Evolutionary conservation across 2,113 vertebrate species (phyloP), one percentile per base, ranked within the genome.

Genomic region (Cheirogaleus medius): DNA sequence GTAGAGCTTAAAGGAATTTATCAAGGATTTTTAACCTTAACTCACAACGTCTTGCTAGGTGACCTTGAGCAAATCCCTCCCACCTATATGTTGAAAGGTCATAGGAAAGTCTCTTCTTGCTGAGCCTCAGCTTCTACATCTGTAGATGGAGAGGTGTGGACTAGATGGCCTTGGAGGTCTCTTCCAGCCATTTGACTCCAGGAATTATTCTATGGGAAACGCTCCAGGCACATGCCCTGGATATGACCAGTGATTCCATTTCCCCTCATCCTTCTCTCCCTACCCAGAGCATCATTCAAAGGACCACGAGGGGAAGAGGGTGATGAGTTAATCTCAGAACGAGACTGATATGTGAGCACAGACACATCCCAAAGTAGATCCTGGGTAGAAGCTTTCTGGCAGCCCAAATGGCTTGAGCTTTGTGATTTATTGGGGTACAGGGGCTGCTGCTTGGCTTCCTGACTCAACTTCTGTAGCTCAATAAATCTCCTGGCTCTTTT

Each of bases 401-500:
- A 74, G 93, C 42, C 76, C 73, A 66, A 37, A 49, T 60, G 58
- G 18, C 77, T 54, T 42, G 56, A 44, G n/a, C 64, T 89, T 71
- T 88, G 84, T 98, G 98, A 98, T 98, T 94, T 95, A 98, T 94
- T 56, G 56, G 78, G 44, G 87, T 76, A 58, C 87, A 97, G 91
- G 91, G 32, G 69, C 63, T 89, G 60, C 87, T 87, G 52, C n/a
- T 90, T 42, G 1, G 3, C 77, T 91, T 64, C 81, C 78, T 98
- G 94, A 98, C 93, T 98, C 94, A 94, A 39, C 21, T 92, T 97
- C 92, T 97, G 7, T 76, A 97, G 91, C 68, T 88, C 54, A 74
- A 97, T 98, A 98, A 98, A 98, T 98, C 95, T 98, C 96, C 54
- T 63, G 93, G 63, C 27, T 52, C 83, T 39, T 91, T 88, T 58